Conservation (phyloP, 92 coral and sea anemone genomes). For the Epizoanthus ramosus region DNA sequence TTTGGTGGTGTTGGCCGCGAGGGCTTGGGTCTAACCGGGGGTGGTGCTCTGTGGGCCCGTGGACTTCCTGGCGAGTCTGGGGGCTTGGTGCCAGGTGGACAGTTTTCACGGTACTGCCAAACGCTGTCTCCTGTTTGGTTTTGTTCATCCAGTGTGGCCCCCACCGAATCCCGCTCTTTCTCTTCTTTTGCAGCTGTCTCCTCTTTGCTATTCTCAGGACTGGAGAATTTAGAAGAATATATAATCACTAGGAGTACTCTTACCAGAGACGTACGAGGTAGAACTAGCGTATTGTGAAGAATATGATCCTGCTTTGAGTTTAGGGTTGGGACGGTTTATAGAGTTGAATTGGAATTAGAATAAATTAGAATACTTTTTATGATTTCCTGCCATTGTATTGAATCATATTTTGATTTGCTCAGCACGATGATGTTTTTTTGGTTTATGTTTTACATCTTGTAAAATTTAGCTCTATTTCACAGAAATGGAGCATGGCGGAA, state of each 20-base stretch:
- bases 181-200: constrained; percentile 47
- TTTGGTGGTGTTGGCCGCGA: constrained; percentile 70
- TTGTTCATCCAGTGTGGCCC: constrained; percentile 32
- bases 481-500: too few species aligned
- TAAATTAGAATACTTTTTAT: too few species aligned
- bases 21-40: constrained; percentile 92
- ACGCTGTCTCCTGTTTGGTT: constrained; percentile 57
- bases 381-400: too few species aligned
- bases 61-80: constrained; percentile 68
- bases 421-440: too few species aligned
- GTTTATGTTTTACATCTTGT: too few species aligned
- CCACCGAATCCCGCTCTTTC: not conserved
- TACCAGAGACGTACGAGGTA: too few species aligned
- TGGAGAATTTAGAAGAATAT: not conserved
- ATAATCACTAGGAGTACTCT: not conserved
- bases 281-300: too few species aligned
- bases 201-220: constrained; percentile 28
- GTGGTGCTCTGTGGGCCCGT: constrained; percentile 70
- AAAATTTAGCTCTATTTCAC: too few species aligned
- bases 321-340: too few species aligned
- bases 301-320: too few species aligned
- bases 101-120: constrained; percentile 65
- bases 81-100: constrained; percentile 38
- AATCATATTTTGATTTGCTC: too few species aligned
- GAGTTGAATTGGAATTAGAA: too few species aligned